Evolutionary conservation across 2,797 vertebrate species (phyloP).

Genomic region (Eurystomus glaucurus): DNA sequence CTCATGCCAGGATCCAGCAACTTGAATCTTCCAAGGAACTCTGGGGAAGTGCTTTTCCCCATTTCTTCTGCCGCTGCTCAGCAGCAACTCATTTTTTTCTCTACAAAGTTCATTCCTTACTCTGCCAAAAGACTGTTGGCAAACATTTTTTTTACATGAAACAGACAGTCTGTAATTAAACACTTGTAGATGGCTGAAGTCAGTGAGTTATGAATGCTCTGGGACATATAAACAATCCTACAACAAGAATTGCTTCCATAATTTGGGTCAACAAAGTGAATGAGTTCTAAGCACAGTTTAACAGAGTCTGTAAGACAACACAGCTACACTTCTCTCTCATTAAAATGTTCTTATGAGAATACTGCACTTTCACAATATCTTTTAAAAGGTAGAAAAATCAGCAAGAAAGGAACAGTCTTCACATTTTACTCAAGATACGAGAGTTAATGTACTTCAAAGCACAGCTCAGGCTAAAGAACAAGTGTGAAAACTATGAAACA

Average conservation of each 20-base stretch:
- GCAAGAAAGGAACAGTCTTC: background rate
- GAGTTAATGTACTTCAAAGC: background rate
- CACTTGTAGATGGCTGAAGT: slow-evolving; percentile 55
- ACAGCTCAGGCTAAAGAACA: background rate
- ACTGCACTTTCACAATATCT: background rate
- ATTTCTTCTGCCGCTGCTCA: background rate
- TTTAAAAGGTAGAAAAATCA: background rate
- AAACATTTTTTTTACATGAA: slow-evolving; percentile 71
- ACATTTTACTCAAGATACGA: background rate
- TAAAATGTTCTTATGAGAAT: slow-evolving; percentile 11
- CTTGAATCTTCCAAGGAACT: slow-evolving; percentile 20
- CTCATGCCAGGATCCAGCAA: background rate
- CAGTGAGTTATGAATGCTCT: slow-evolving; percentile 52
- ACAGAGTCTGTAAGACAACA: slow-evolving; percentile 32
- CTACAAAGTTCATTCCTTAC: slow-evolving; percentile 49
- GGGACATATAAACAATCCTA: slow-evolving; percentile 56
- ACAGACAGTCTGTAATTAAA: slow-evolving; percentile 74
- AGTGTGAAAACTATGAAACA: slow-evolving; percentile 7
- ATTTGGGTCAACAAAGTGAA: slow-evolving; percentile 47
- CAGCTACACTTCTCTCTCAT: background rate
- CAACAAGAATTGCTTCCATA: slow-evolving; percentile 44
- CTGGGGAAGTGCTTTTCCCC: slow-evolving; percentile 24
- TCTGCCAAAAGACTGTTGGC: slow-evolving; percentile 69
- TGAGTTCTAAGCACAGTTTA: slow-evolving; percentile 9
- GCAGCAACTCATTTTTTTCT: slow-evolving; percentile 58